Conservation (phyloP, 2,113 vertebrate species). For the Phalacrocorax pelagicus region DNA sequence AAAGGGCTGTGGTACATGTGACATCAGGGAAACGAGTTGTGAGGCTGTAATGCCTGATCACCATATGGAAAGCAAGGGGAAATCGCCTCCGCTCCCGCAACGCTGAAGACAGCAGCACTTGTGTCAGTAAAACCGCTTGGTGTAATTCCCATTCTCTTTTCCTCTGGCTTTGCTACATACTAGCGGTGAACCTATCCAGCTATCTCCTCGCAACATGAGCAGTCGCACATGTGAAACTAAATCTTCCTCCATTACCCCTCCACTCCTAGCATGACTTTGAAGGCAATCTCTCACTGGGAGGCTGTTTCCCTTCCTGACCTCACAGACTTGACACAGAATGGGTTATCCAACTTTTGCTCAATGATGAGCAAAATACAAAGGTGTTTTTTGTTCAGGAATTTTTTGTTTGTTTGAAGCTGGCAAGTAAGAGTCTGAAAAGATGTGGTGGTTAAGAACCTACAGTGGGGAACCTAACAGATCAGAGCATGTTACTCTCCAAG, state of each 20-base stretch:
- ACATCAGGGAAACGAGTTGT: background rate
- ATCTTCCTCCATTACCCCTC: background rate
- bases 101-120: background rate
- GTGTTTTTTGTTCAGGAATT: background rate
- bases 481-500: background rate
- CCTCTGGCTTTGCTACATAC: background rate
- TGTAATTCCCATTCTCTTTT: background rate
- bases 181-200: background rate
- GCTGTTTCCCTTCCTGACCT: background rate
- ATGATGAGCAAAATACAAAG: background rate
- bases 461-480: background rate
- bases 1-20: constrained; percentile 51
- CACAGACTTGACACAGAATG: background rate
- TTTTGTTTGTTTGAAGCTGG: background rate
- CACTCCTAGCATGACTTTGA: background rate
- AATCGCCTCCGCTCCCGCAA: background rate
- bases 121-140: background rate
- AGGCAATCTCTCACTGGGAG: background rate
- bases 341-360: background rate
- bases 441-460: background rate
- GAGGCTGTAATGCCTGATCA: background rate
- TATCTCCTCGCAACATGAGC: background rate
- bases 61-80: background rate
- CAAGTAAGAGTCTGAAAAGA: background rate
- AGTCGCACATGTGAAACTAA: background rate